Evolutionary conservation across 1,140 invertebrate genomes (phyloP), one percentile per base, ranked within the genome.

Genomic region (Magallana ariakensis): DNA sequence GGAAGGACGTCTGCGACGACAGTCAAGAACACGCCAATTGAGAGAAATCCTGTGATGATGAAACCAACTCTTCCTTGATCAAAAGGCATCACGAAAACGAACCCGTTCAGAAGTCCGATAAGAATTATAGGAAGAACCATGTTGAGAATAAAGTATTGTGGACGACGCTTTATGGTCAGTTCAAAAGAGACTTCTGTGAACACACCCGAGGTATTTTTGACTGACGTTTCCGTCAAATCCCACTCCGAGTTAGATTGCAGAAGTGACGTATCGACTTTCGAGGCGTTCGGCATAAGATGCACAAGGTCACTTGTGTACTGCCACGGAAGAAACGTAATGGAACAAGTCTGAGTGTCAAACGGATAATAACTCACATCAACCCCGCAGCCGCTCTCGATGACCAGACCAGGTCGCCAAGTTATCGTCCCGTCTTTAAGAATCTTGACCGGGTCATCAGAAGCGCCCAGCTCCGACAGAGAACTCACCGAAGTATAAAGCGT

Each of bases 301-400:
- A 88, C 84, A 11, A 85, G 16, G 11, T 85, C 84, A 46, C 58
- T 66, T 33, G 58, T 70, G 53, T 85, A 82, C 54, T 85, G 84
- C 87, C 87, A 88, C 15, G 87, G 84, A 22, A 85, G 19, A 75
- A 85, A 85, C 13, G 84, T 82, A 7, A 88, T 53, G 8, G 53
- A 33, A 53, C 87, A 88, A 15, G 53, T 22, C n/a, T 88, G 84
- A 60, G 55, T 70, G 83, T 88, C 87, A 85, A 88, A 88, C 1
- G 87, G 87, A 58, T 85, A 88, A 15, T 85, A 85, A 22, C 54
- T 83, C 0, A 84, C 87, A 70, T 88, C 87, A 33, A 85, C 60
- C 10, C 53, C 19, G 55, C 87, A 88, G n/a, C 84, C 81, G 56
- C 82, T 58, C 56, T 88, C 84, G 10, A 88, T 83, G 8, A 85